phyloP scores from a whole-genome alignment of 2,113 vertebrate genomes.

The Corythaeola cristata region DNA sequence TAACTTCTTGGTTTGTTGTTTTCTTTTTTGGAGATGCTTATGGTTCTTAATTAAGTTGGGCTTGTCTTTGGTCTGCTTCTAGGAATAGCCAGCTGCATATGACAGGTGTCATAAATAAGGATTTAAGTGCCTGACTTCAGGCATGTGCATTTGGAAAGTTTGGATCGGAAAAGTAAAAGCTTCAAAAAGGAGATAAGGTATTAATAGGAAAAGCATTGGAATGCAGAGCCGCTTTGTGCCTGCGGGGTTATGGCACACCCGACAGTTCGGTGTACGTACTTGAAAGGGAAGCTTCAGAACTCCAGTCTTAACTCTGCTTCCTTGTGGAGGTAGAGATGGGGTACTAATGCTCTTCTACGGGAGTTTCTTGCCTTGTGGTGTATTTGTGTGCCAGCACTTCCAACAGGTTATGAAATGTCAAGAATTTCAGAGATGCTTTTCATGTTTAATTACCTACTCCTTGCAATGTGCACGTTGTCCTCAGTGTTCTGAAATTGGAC shows the following conservation, averaged over 20 bases:
- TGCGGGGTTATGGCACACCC: background rate
- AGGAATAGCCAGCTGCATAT: background rate
- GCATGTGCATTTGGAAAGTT: background rate
- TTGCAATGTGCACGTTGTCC: background rate
- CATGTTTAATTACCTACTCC: constrained; percentile 53
- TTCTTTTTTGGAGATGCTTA: background rate
- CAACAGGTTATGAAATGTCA: constrained; percentile 27
- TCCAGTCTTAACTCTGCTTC: background rate
- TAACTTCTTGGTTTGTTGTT: background rate
- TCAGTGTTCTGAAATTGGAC: background rate
- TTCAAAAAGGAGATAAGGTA: constrained; percentile 4
- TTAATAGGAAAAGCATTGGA: constrained; percentile 1
- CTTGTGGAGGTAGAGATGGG: background rate
- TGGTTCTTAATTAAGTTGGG: background rate
- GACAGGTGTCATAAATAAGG: background rate
- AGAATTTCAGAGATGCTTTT: constrained; percentile 31
- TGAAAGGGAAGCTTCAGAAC: background rate
- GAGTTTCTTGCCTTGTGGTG: constrained; percentile 30
- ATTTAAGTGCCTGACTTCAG: background rate
- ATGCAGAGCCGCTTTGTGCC: background rate
- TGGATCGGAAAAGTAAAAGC: constrained; percentile 21
- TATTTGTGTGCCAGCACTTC: background rate
- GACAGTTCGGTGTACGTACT: background rate
- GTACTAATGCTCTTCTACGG: background rate
- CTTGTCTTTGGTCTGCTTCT: background rate